phyloP scores from a whole-genome alignment of 1,140 invertebrate genomes.

The Matsumurasca onukii region DNA sequence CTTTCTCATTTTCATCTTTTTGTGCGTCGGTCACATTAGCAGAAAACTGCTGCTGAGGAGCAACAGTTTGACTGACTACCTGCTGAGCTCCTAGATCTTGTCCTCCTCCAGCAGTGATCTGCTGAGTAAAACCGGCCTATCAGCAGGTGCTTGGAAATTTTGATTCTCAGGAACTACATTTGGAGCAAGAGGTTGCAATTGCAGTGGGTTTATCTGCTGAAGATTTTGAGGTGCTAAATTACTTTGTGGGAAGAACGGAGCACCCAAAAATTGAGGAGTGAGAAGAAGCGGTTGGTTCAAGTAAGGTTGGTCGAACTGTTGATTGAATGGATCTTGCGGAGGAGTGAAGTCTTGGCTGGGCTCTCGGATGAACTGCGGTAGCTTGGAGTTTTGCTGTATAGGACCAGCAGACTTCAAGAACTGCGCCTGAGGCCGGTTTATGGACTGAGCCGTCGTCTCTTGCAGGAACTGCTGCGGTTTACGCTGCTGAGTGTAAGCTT shows the following conservation, averaged over 20 bases:
- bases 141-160: constrained; percentile 19
- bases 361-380: background rate
- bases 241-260: constrained; percentile 16
- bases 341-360: constrained; percentile 1
- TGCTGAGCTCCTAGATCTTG: constrained; percentile 19
- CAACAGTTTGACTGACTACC: constrained; percentile 18
- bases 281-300: background rate
- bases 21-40: constrained; percentile 1
- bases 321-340: background rate
- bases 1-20: constrained; percentile 49
- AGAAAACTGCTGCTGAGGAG: constrained; percentile 10
- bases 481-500: constrained; percentile 12
- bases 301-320: background rate
- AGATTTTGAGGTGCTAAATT: constrained; percentile 9
- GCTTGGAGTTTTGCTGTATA: background rate
- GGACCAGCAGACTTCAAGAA: constrained; percentile 3
- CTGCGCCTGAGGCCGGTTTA: constrained; percentile 8
- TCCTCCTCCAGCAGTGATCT: constrained; percentile 18
- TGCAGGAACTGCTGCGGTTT: constrained; percentile 27
- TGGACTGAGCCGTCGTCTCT: background rate
- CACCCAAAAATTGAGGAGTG: constrained; percentile 11
- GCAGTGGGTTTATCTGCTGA: constrained; percentile 13
- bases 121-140: constrained; percentile 27
- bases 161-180: constrained; percentile 10
- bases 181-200: background rate